phyloP scores from a whole-genome alignment of 2,797 vertebrate genomes.

The Coluber constrictor region DNA sequence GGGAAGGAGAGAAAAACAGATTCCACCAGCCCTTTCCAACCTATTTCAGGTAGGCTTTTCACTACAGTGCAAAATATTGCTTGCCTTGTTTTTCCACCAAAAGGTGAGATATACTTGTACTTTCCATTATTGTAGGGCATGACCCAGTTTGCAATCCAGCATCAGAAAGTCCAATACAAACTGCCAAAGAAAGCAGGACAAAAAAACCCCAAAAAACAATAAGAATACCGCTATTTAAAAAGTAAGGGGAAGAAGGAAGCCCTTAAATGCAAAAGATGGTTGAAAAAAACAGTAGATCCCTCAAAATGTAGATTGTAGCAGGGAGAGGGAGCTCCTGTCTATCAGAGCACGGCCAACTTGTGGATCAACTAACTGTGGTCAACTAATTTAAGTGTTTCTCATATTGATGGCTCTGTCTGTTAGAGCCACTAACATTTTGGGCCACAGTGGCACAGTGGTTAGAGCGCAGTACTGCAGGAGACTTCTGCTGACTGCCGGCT shows the following conservation, averaged over 20 bases:
- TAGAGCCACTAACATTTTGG: conserved; percentile 21
- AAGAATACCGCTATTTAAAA: background rate
- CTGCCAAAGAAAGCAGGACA: background rate
- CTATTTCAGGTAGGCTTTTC: background rate
- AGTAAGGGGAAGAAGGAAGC: background rate
- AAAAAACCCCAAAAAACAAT: too few species aligned
- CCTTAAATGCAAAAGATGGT: background rate
- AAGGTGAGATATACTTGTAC: background rate
- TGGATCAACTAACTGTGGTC: background rate
- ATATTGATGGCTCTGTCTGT: background rate
- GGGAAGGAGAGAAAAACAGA: background rate
- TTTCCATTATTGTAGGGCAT: background rate
- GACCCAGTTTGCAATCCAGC: background rate
- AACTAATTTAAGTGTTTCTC: background rate
- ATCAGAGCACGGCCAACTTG: background rate
- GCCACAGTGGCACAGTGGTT: too few species aligned
- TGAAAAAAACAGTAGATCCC: background rate
- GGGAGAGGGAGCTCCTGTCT: background rate
- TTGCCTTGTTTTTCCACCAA: background rate
- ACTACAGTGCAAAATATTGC: background rate
- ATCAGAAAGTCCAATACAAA: background rate
- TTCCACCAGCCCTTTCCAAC: background rate
- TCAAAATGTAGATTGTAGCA: background rate
- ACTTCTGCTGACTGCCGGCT: too few species aligned
- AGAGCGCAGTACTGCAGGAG: too few species aligned